These are phyloP conservation scores for Troides aeacus DNA, from an alignment of 2,888 invertebrate genomes.

Conservation along the genomic window DNA sequence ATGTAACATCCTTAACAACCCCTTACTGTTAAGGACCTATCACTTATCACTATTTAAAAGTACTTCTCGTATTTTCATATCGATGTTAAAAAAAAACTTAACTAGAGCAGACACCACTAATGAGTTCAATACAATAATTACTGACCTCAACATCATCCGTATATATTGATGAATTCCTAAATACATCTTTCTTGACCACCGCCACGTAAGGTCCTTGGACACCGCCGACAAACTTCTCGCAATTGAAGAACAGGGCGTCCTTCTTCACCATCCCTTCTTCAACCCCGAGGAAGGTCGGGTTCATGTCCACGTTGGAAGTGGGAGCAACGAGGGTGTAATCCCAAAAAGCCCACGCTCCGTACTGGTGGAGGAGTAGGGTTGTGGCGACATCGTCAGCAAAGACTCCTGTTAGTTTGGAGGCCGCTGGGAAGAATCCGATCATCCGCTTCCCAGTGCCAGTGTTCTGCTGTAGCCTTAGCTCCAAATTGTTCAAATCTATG, in stretches of 20 bases:
- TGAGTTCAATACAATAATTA: background rate
- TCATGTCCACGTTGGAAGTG: conserved; percentile 90
- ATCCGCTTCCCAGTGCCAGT: conserved; percentile 82
- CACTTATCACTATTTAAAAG: too few species aligned
- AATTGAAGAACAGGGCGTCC: conserved; percentile 93
- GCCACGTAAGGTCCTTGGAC: conserved; percentile 89
- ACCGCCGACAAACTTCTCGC: conserved; percentile 95
- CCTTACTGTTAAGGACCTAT: too few species aligned
- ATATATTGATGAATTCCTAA: conserved; percentile 64
- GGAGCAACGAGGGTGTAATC: conserved; percentile 93
- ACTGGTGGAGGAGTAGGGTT: conserved; percentile 88
- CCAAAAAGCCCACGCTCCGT: conserved; percentile 93
- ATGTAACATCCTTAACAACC: too few species aligned
- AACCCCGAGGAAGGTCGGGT: conserved; percentile 85
- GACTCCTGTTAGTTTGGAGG: conserved; percentile 94
- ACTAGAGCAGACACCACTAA: too few species aligned
- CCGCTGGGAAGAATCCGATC: conserved; percentile 92
- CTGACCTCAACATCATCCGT: conserved; percentile 73
- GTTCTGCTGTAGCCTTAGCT: conserved; percentile 83
- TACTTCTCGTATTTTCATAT: too few species aligned
- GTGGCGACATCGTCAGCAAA: conserved; percentile 90
- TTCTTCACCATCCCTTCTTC: conserved; percentile 88
- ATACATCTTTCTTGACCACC: conserved; percentile 75
- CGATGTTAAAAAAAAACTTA: too few species aligned
- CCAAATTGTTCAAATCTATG: conserved; percentile 88